Evolutionary conservation across 2,888 invertebrate genomes (phyloP), one percentile per base, ranked within the genome.

Genomic region (Cepaea hortensis): DNA sequence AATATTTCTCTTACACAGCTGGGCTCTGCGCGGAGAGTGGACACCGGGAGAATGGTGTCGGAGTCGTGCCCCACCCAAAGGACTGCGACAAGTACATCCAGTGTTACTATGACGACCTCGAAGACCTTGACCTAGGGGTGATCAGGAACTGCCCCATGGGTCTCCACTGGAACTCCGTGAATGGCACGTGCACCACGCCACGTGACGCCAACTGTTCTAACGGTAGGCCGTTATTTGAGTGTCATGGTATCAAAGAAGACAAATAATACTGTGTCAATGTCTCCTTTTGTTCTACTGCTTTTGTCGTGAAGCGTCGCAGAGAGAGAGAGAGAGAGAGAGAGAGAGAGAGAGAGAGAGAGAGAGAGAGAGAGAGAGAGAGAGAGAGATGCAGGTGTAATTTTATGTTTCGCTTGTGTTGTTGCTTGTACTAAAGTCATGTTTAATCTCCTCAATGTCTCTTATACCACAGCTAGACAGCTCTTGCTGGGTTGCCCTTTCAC

Each of bases 11-110:
- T n/a, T 18, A 68, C 68, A 68, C 20, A 77, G 77, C 55, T 55
- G 86, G 86, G 1, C 76, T 86, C n/a, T 86, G 86, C 46, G 82
- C 76, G 15, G 7, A 50, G 0, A 82, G 86, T 65, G 80, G 86
- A 20, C 81, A 85, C 75, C 13, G 46, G 1, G 62, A 81, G 35
- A 48, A 75, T 7, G 85, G 85, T 46, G 75, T 82, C 9, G 68
- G 55, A n/a, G 18, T 82, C 20, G 86, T 86, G 46, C 46, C 77
- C 9, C 86, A 86, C n/a, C 86, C 86, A n/a, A 65, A 7, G 35
- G 82, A 82, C 75, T 86, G 86, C 61, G 86, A 86, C 82, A 82
- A 82, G 20, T 86, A 82, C 86, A 62, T 86, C 65, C 86, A 86
- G 77, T 86, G 86, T 70, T 86, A 86, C 82, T 86, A 76, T 50